Evolutionary conservation across 2,888 invertebrate species (phyloP).

Genomic region (Euphydryas editha): DNA sequence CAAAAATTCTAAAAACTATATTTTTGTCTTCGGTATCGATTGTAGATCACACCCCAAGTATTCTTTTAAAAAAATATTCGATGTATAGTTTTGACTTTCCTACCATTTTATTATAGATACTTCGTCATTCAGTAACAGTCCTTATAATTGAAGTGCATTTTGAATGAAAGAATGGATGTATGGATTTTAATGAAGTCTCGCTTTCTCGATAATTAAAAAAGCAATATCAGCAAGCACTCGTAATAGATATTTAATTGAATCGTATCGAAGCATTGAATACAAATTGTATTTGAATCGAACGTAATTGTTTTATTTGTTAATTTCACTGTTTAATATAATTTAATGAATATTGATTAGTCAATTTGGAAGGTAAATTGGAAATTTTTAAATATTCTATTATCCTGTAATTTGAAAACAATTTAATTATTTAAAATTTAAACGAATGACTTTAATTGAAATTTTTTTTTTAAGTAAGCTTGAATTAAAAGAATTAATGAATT

Average conservation of each 20-base stretch:
- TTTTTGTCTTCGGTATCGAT: too few relatives aligned
- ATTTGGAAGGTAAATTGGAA: neutral
- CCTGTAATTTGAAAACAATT: neutral
- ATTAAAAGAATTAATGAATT: too few relatives aligned
- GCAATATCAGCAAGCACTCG: neutral
- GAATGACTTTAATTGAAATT: neutral
- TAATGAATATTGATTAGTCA: neutral
- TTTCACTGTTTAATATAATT: neutral
- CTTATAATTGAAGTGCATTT: slow-evolving; percentile 2
- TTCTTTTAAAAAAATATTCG: too few relatives aligned
- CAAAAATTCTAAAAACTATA: too few relatives aligned
- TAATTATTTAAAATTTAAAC: neutral
- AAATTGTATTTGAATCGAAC: slow-evolving; percentile 2
- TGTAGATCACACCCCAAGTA: too few relatives aligned
- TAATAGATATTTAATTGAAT: slow-evolving; percentile 2
- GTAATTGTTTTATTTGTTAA: neutral
- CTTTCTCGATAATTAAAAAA: neutral
- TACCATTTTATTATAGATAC: too few relatives aligned
- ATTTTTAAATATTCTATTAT: neutral
- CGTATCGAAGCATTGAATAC: neutral
- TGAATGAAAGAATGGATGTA: neutral
- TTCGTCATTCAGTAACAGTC: slow-evolving; percentile 1
- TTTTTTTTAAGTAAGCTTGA: neutral
- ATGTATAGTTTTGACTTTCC: too few relatives aligned
- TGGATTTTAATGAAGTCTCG: slow-evolving; percentile 9